A percentile compares a stretch with the other conserved stretches of the same genome.
These are phyloP conservation scores for Furnarius figulus DNA, from an alignment of 2,113 vertebrate species.

Conservation along the genomic window DNA sequence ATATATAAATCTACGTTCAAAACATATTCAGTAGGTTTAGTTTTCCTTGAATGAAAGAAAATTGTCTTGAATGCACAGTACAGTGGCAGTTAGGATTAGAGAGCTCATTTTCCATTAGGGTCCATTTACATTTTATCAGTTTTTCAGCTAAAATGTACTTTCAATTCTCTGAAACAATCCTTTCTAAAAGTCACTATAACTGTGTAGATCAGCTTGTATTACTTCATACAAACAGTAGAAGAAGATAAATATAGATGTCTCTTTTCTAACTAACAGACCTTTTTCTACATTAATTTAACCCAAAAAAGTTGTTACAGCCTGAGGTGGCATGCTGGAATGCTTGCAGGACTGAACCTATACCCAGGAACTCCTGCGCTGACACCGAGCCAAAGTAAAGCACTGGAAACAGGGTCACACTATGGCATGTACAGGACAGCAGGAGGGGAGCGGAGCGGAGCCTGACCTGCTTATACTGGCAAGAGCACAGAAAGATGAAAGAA, in stretches of 20 bases:
- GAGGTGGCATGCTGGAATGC: background rate
- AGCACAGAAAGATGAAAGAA: background rate
- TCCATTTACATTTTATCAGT: background rate
- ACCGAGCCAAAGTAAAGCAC: background rate
- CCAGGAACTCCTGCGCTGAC: background rate
- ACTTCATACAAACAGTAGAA: background rate
- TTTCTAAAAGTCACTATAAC: background rate
- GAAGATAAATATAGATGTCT: background rate
- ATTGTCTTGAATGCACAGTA: background rate
- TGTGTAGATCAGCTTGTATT: background rate
- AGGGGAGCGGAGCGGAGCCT: background rate
- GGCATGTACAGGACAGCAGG: background rate
- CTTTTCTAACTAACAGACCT: background rate
- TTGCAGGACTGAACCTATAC: background rate
- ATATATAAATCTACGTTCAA: background rate
- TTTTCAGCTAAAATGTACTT: background rate
- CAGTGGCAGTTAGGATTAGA: background rate
- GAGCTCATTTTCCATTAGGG: background rate
- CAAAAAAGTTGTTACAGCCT: background rate
- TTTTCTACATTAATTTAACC: background rate
- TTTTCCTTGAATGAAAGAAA: background rate
- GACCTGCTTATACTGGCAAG: background rate
- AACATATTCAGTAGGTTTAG: background rate
- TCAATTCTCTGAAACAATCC: background rate
- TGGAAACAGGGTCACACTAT: background rate